These are phyloP conservation scores for Chymomyza caudatula DNA, from an alignment of 2,888 invertebrate genomes.

Conservation along the genomic window DNA sequence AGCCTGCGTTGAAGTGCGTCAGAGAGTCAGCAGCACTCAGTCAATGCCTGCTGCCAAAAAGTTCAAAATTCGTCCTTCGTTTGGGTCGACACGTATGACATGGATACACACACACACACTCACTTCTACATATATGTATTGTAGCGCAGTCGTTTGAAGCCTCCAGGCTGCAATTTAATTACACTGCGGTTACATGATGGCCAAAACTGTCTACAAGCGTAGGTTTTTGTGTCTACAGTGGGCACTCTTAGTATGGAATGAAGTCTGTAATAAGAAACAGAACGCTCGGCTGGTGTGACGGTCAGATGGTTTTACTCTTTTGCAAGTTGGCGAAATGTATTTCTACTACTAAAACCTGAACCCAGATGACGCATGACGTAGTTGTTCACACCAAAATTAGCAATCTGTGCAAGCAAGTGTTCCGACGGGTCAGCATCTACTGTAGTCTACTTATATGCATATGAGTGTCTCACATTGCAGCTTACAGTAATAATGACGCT, in stretches of 20 bases:
- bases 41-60: constrained; percentile 18
- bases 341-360: too few relatives aligned
- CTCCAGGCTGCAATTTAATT: constrained; percentile 64
- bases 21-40: background rate
- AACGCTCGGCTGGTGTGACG: too few relatives aligned
- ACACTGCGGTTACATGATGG: constrained; percentile 36
- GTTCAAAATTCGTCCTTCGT: constrained; percentile 66
- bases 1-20: background rate
- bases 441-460: background rate
- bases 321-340: too few relatives aligned
- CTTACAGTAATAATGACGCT: constrained; percentile 16
- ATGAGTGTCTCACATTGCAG: constrained; percentile 13
- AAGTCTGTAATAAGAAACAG: too few relatives aligned
- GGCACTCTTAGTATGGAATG: background rate
- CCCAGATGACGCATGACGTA: too few relatives aligned
- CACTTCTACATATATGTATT: background rate
- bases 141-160: background rate
- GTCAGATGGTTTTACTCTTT: too few relatives aligned
- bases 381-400: too few relatives aligned
- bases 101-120: background rate
- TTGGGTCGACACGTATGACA: background rate
- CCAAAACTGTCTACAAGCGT: background rate
- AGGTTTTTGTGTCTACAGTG: background rate
- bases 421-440: too few relatives aligned
- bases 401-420: too few relatives aligned